Base-by-base conservation (phyloP, 2,797 vertebrate species). In the Somateria mollissima region DNA sequence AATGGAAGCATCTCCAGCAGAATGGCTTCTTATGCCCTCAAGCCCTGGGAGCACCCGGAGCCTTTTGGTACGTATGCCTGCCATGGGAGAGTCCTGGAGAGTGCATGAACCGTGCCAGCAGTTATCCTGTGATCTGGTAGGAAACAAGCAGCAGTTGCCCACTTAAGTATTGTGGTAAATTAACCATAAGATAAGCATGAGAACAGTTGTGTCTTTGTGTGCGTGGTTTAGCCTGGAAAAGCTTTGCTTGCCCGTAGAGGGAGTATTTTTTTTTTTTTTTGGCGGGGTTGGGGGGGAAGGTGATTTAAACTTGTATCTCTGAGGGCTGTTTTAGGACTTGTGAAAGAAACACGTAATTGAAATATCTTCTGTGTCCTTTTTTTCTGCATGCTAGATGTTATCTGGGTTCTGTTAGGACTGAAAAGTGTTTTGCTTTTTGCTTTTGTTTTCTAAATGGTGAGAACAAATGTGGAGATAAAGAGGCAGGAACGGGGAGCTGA, bases 71-170 rank as follows among this genome's bases (percentile, higher is more conserved):
- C 0, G 94, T 97, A 54, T 0, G 1, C 2, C n/a, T 28, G 61
- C 27, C 6, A 19, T 0, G 1, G 43, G 65, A 15, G 4, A 2
- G 2, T 17, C 54, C 79, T 1, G 9, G 34, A 4, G 8, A 6
- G 15, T 6, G 28, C 60, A 4, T 24, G n/a, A 18, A 49, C 22
- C 8, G 5, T 27, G n/a, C 24, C 45, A 49, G 45, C 43, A 27
- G 43, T 45, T 24, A 45, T 45, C 43, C 65, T 18, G 57, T 4
- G 0, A 4, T n/a, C 24, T 4, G 9, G 25, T 9, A 4, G 75
- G 62, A 27, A 6, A 17, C 57, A 5, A 39, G 28, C 39, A 57
- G 47, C 69, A 2, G 2, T 5, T 43, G 28, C n/a, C 36, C 0
- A 0, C 0, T 25, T 56, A 43, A 24, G 72, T 41, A 3, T 0